A percentile compares a stretch with the other conserved stretches of the same genome.
phyloP scores from a whole-genome alignment of 2,797 vertebrate genomes.

The Ceyx erithaca region DNA sequence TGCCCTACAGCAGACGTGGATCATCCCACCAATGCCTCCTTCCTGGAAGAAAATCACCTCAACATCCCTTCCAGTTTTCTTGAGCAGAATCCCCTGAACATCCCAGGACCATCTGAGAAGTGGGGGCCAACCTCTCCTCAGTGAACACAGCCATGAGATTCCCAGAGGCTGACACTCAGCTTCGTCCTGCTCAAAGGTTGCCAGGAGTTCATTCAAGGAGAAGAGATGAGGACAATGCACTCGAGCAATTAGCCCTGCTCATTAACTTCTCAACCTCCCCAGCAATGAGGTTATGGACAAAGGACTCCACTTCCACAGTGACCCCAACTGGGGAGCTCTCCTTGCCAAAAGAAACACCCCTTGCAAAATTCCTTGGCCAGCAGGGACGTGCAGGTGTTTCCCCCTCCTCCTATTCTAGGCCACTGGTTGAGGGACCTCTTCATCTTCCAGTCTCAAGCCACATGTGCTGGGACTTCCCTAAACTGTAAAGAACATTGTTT shows the following conservation, averaged over 20 bases:
- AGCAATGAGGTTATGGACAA: neutral
- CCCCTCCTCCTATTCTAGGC: neutral
- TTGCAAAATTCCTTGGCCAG: neutral
- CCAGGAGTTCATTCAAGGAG: neutral
- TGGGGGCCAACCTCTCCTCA: neutral
- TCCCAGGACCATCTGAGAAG: neutral
- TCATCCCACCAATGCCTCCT: neutral
- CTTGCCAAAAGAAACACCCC: conserved; percentile 18
- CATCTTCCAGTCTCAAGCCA: neutral
- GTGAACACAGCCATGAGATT: neutral
- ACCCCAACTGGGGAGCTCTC: neutral
- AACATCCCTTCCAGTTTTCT: neutral
- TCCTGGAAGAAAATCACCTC: neutral
- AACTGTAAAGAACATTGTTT: neutral
- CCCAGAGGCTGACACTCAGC: neutral
- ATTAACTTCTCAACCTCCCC: neutral
- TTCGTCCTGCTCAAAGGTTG: neutral
- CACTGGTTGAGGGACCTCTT: neutral
- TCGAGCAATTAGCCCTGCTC: neutral
- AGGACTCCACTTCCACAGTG: neutral
- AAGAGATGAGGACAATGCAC: neutral
- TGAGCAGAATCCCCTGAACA: neutral
- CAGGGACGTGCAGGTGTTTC: neutral
- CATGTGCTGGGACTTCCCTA: neutral
- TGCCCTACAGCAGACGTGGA: neutral